Evolutionary conservation across 2,797 vertebrate genomes (phyloP), one percentile per base, ranked within the genome.

Genomic region (Chrysocyon brachyurus): DNA sequence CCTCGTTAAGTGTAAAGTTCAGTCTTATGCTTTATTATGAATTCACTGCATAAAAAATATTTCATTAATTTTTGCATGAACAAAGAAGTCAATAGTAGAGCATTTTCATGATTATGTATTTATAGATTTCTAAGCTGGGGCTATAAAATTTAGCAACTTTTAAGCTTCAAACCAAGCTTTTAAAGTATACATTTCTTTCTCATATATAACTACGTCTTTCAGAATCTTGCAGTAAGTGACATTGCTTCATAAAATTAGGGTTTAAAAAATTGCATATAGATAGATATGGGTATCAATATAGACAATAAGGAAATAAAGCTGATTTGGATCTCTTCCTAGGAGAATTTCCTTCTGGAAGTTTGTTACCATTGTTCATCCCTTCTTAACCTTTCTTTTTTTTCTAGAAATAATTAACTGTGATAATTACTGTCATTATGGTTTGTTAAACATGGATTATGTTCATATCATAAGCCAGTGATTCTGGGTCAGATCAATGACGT

Each of bases 101-200:
- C 6, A 24, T 79, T 91, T 87, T 93, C 61, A 49, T 91, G 21
- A 75, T 61, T 73, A 11, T n/a, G 0, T 81, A 59, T 82, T 91
- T 92, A 70, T 94, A 6, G 17, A 84, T 90, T 94, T 92, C 57
- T 4, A 85, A 72, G 10, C 22, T 22, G 3, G 12, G 33, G 2
- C 33, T 87, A 57, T 56, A 85, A 87, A 73, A 94, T 70, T 61
- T 36, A 87, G 40, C 73, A 97, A 66, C 19, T 84, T 96, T 93
- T 22, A 26, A 82, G 21, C 12, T 88, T 66, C 12, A 77, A 16
- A 33, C 14, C 6, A 95, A 8, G 3, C 5, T 82, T 95, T 88
- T 10, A 66, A 77, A 91, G 40, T 92, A 15, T 0, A 22, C 49
- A 16, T 66, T 49, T 54, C 73, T 82, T 46, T 1, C 31, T 81